These are phyloP conservation scores for Melipona beecheii DNA, from an alignment of 2,888 invertebrate genomes.

Conservation along the genomic window DNA sequence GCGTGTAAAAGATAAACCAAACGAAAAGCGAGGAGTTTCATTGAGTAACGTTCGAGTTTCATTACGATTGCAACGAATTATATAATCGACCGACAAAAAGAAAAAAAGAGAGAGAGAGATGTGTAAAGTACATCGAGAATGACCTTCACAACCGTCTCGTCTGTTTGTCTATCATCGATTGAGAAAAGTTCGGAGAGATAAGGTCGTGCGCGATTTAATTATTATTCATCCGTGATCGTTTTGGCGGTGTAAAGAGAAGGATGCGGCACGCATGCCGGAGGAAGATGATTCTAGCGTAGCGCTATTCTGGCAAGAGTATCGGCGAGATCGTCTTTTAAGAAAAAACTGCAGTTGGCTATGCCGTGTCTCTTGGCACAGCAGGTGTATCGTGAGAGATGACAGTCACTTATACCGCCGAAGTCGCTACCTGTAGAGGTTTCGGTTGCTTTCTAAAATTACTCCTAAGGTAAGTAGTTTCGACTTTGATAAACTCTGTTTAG, in stretches of 20 bases:
- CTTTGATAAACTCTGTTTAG: neutral
- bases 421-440: conserved; percentile 93
- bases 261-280: conserved; percentile 12
- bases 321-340: conserved; percentile 16
- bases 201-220: conserved; percentile 38
- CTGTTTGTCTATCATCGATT: conserved; percentile 27
- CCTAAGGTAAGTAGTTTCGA: conserved; percentile 86
- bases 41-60: conserved; percentile 21
- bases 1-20: too few relatives aligned
- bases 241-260: conserved; percentile 11
- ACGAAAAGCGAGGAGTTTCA: conserved; percentile 7
- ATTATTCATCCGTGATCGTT: conserved; percentile 22
- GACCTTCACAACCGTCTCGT: conserved; percentile 61
- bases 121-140: conserved; percentile 41
- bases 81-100: conserved; percentile 30
- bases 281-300: conserved; percentile 25
- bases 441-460: conserved; percentile 95
- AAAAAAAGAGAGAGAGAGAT: neutral
- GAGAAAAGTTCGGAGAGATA: conserved; percentile 35
- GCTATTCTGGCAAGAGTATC: conserved; percentile 14
- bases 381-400: conserved; percentile 87
- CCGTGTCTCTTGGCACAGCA: conserved; percentile 20
- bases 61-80: conserved; percentile 39
- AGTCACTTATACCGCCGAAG: conserved; percentile 93
- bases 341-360: conserved; percentile 18